These are phyloP conservation scores for Dascyllus trimaculatus DNA, from an alignment of 2,113 vertebrate species.

Conservation along the genomic window DNA sequence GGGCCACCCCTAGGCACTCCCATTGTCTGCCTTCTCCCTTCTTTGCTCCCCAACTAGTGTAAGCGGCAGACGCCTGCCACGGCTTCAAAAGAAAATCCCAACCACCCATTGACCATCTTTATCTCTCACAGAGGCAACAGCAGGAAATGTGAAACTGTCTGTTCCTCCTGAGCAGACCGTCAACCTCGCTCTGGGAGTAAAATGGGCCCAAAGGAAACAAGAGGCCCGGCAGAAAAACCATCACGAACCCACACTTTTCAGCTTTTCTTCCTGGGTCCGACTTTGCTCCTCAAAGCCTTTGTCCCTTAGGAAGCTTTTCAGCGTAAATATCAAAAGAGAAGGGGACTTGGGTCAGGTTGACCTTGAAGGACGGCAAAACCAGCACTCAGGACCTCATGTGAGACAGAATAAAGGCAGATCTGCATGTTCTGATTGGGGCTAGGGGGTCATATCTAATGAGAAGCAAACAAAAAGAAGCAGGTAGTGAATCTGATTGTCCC, in stretches of 20 bases:
- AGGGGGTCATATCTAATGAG: neutral
- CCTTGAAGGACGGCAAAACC: conserved; percentile 10
- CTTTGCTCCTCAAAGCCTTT: neutral
- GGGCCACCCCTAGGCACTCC: conserved; percentile 3
- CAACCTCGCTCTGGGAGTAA: conserved; percentile 14
- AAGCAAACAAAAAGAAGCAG: neutral
- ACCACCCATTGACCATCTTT: conserved; percentile 23
- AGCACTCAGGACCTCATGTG: neutral
- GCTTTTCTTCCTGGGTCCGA: conserved; percentile 3
- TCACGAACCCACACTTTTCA: neutral
- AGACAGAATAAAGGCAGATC: neutral
- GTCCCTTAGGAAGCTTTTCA: neutral
- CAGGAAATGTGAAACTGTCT: conserved; percentile 52
- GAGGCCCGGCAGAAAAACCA: conserved; percentile 48
- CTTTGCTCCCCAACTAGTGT: conserved; percentile 9
- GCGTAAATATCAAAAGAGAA: conserved; percentile 24
- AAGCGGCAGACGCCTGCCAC: neutral
- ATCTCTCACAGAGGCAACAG: conserved; percentile 56
- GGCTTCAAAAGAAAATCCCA: conserved; percentile 43
- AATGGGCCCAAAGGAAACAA: conserved; percentile 12
- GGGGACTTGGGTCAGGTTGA: neutral
- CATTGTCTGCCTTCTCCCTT: conserved; percentile 31
- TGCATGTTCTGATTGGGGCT: neutral
- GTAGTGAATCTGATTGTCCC: neutral
- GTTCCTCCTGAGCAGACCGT: conserved; percentile 48